Evolutionary conservation across 2,888 invertebrate genomes (phyloP).

Genomic region (Agonopterix subpropinquella): DNA sequence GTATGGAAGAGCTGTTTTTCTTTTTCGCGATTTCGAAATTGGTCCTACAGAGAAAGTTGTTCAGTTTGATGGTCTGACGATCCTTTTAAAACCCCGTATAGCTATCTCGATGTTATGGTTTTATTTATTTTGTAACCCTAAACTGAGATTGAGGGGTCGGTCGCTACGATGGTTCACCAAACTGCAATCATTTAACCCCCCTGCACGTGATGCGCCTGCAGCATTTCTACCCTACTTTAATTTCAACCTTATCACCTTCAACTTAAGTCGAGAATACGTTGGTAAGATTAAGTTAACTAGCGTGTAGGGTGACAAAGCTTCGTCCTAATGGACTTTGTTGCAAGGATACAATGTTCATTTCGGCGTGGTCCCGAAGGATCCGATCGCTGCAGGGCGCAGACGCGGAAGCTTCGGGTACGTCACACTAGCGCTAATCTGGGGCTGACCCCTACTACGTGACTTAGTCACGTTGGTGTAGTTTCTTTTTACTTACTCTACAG

Average conservation of each 20-base stretch:
- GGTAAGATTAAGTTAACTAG: slow-evolving; percentile 29
- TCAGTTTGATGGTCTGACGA: too few species aligned
- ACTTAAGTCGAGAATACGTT: slow-evolving; percentile 19
- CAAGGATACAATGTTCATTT: slow-evolving; percentile 48
- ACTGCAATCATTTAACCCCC: slow-evolving; percentile 56
- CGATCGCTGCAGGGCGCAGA: slow-evolving; percentile 51
- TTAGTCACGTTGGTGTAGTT: not conserved
- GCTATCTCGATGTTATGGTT: not conserved
- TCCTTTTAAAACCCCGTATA: too few species aligned
- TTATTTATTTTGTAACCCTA: slow-evolving; percentile 32
- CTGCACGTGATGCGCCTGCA: slow-evolving; percentile 49
- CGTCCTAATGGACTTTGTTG: slow-evolving; percentile 45
- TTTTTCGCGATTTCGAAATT: too few species aligned
- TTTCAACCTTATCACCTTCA: slow-evolving; percentile 12
- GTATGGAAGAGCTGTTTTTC: too few species aligned
- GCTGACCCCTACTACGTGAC: slow-evolving; percentile 25
- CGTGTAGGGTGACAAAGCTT: slow-evolving; percentile 36
- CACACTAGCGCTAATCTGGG: slow-evolving; percentile 64
- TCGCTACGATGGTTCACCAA: slow-evolving; percentile 39
- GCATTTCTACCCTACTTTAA: slow-evolving; percentile 18
- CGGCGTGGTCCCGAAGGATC: slow-evolving; percentile 36
- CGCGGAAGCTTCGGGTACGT: slow-evolving; percentile 62
- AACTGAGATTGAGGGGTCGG: slow-evolving; percentile 30
- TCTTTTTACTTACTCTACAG: too few species aligned
- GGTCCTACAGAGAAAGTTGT: too few species aligned